phyloP scores from a whole-genome alignment of 2,888 invertebrate species.

The Drosophila maculinotata region DNA sequence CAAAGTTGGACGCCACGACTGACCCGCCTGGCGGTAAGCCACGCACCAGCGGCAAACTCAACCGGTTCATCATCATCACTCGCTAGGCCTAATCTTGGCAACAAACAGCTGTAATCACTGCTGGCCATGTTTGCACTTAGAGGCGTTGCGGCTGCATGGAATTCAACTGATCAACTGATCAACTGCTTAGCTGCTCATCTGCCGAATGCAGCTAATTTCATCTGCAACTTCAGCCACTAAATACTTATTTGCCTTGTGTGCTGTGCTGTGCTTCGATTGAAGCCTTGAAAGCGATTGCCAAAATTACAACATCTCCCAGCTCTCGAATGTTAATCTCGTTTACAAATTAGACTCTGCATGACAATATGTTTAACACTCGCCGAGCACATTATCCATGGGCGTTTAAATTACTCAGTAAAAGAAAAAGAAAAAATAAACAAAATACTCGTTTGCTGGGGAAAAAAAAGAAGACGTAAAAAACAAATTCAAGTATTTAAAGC shows the following conservation, averaged over 20 bases:
- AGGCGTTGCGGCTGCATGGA: conserved; percentile 41
- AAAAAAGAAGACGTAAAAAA: conserved; percentile 19
- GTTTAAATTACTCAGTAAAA: conserved; percentile 31
- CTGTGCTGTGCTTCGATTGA: conserved; percentile 49
- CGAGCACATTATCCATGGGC: conserved; percentile 43
- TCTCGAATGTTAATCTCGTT: conserved; percentile 66
- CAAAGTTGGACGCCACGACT: conserved; percentile 67
- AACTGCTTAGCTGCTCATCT: neutral
- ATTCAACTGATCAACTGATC: conserved; percentile 24
- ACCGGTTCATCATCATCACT: conserved; percentile 57
- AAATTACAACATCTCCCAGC: conserved; percentile 56
- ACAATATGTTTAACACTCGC: conserved; percentile 75
- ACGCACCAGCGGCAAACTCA: conserved; percentile 40
- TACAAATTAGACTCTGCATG: conserved; percentile 69
- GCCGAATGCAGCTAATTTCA: conserved; percentile 36
- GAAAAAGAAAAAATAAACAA: too few species aligned
- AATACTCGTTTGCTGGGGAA: conserved; percentile 33
- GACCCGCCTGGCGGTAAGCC: conserved; percentile 36
- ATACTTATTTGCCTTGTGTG: conserved; percentile 46
- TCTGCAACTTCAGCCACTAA: conserved; percentile 24
- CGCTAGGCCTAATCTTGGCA: conserved; percentile 58
- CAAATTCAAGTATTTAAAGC: conserved; percentile 20
- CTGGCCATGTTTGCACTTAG: conserved; percentile 25
- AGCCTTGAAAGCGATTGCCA: conserved; percentile 71
- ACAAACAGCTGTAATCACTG: conserved; percentile 44